phyloP scores from a whole-genome alignment of 2,113 vertebrate genomes.

The Gobiocypris rarus region DNA sequence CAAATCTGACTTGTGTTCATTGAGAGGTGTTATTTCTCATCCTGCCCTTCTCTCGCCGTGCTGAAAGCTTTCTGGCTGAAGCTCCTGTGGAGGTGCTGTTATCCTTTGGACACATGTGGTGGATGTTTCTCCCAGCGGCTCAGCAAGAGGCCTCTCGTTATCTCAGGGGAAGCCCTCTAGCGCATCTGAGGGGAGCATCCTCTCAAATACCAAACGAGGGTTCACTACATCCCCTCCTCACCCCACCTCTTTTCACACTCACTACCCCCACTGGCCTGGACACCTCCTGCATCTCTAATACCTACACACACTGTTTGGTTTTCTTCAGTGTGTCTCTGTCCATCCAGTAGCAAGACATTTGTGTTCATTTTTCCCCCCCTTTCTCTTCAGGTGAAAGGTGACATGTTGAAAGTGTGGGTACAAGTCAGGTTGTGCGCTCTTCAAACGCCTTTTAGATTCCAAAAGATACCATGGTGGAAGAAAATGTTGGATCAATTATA shows the following conservation, averaged over 20 bases:
- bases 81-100: constrained; percentile 56
- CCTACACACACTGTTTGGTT: constrained; percentile 23
- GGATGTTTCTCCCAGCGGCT: constrained; percentile 54
- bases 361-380: no score
- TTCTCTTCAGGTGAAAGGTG: neutral
- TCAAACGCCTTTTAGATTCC: neutral
- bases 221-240: constrained; percentile 20
- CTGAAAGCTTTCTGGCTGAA: constrained; percentile 55
- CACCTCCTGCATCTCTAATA: constrained; percentile 52
- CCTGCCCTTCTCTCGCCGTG: constrained; percentile 41
- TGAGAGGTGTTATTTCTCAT: constrained; percentile 48
- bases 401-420: neutral
- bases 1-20: constrained; percentile 44
- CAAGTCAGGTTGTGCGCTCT: neutral
- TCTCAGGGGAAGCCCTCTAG: constrained; percentile 62
- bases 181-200: constrained; percentile 58
- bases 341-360: constrained; percentile 2
- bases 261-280: constrained; percentile 36
- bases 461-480: no score
- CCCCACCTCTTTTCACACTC: neutral
- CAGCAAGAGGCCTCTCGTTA: constrained; percentile 53
- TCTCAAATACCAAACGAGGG: constrained; percentile 55
- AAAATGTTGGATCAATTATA: no score
- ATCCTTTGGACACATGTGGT: constrained; percentile 52
- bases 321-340: constrained; percentile 23